Conservation (phyloP, 2,797 vertebrate species). For the Otus scops region DNA sequence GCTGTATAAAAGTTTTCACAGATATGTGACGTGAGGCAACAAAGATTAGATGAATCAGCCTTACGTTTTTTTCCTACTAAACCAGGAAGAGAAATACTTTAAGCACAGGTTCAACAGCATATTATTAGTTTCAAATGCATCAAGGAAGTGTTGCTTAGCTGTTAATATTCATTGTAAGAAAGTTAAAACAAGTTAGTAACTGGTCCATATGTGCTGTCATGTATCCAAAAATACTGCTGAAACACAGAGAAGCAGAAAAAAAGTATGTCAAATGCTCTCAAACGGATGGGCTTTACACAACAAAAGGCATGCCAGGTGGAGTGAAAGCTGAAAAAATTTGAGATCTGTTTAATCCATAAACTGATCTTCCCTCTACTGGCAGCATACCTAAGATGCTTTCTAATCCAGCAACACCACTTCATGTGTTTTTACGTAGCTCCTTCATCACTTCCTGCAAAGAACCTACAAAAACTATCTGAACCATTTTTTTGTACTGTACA, state of each 20-base stretch:
- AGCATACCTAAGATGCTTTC: background rate
- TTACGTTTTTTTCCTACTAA: background rate
- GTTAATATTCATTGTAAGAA: background rate
- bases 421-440: background rate
- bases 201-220: constrained; percentile 25
- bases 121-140: background rate
- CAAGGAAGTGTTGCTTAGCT: background rate
- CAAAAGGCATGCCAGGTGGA: constrained; percentile 38
- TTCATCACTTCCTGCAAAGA: background rate
- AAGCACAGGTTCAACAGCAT: background rate
- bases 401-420: background rate
- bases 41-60: background rate
- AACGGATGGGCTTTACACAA: constrained; percentile 19
- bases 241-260: background rate
- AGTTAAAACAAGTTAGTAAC: background rate
- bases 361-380: background rate
- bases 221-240: constrained; percentile 1
- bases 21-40: background rate
- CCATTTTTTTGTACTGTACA: background rate
- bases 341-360: background rate
- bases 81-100: background rate
- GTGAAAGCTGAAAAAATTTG: background rate
- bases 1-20: rapidly evolving
- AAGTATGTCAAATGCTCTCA: background rate
- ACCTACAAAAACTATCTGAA: background rate